Evolutionary conservation across 2,797 vertebrate species (phyloP).

Genomic region (Pangasius macronema): DNA sequence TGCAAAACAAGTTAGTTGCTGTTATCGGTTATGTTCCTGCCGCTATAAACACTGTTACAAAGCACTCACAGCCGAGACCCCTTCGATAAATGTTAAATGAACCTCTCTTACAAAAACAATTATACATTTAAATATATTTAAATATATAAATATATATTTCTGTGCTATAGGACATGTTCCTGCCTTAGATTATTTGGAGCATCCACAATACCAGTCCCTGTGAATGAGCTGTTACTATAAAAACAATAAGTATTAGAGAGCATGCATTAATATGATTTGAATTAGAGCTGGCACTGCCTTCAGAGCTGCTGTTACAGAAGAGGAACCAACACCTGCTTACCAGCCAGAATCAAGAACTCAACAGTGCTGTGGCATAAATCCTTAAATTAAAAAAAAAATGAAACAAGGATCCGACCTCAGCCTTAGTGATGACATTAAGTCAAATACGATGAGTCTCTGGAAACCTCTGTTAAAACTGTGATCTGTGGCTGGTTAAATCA

Average conservation of each 20-base stretch:
- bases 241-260: background rate
- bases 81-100: background rate
- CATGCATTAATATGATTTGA: background rate
- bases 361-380: background rate
- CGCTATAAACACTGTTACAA: too few relatives aligned
- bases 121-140: too few relatives aligned
- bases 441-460: background rate
- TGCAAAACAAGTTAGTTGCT: background rate
- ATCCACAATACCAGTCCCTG: too few relatives aligned
- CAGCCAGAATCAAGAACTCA: background rate
- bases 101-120: background rate
- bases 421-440: conserved; percentile 7
- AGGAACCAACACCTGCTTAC: background rate
- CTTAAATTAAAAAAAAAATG: background rate
- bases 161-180: background rate
- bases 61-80: background rate
- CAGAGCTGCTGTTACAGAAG: background rate
- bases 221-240: background rate
- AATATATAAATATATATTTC: too few relatives aligned
- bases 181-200: background rate
- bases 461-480: conserved; percentile 14
- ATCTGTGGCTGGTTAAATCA: conserved; percentile 26
- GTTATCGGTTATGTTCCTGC: background rate
- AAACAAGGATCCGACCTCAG: conserved; percentile 1
- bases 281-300: background rate